Evolutionary conservation across 2,113 vertebrate genomes (phyloP), one percentile per base, ranked within the genome.

Genomic region (Macquaria ambigua): DNA sequence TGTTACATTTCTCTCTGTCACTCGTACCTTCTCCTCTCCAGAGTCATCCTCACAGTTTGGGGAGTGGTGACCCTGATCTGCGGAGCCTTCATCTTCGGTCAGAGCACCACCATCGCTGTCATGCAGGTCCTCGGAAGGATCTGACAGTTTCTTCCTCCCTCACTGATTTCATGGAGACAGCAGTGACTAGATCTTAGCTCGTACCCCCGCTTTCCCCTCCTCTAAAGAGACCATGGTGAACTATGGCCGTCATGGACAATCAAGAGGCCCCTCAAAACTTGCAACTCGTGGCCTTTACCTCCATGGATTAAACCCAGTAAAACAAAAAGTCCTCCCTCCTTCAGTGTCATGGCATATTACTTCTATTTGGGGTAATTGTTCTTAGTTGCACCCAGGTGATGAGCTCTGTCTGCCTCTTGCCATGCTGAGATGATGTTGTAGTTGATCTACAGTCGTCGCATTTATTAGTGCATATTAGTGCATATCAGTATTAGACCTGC

Each of bases 51-150:
- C 90, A 93, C 95, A 0, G 16, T 74, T 23, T 99, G 98, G 98
- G 98, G 97, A 0, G 92, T 93, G 7, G 80, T 98, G 83, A 97
- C 96, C 0, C 89, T 98, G 68, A 92, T 98, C 20, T 93, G 96
- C 0, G 98, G 98, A 1, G 90, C 96, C 31, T 99, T 98, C 74
- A 96, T 99, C 86, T 99, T 99, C 0, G 98, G 98, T n/a, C 98
- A 99, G 93, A 98, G 98, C 77, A 98, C 96, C 9, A 95, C 96
- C 48, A 92, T 94, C 0, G 96, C 98, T 0, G 53, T 97, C 88
- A 90, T 98, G 95, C 96, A 97, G 83, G 92, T 98, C 63, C 25
- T 96, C 0, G 93, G 94, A 55, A 94, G 89, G 67, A 87, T 94
- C 68, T 97, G 93, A 95, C 46, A 25, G 0, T 6, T 53, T 31